Base-by-base conservation (phyloP, 2,797 vertebrate genomes). In the Anabas testudineus region DNA sequence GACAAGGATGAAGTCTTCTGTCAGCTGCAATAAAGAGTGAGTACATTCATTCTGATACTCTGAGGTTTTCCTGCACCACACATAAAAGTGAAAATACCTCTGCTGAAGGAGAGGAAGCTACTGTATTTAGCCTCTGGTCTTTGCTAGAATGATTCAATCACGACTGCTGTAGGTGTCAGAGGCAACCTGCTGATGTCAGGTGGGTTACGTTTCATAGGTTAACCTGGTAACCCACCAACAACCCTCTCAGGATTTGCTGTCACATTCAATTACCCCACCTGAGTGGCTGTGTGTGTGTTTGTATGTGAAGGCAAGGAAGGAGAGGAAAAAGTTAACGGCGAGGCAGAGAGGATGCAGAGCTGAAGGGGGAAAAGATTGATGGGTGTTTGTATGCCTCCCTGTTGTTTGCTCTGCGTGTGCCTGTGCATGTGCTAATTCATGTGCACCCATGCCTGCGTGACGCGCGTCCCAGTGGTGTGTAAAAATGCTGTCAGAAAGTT, bases 141-240 rank as follows among this genome's bases (percentile, higher is more conserved):
- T 60, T 49, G 46, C 52, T n/a, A 55, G 57, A 87, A 74, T 75
- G 83, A 84, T 75, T 87, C 82, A 85, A 19, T 60, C 26, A 48
- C 69, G 74, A 75, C 66, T 76, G 58, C 70, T 75, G 75, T 54
- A 70, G 77, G 87, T 87, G 86, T 84, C 75, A 74, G 67, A 75
- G 74, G 69, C 81, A 79, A 81, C 77, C 83, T 60, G 72, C 80
- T 56, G 58, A 71, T 90, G 87, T 86, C 86, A 88, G 82, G 74
- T 78, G 80, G 87, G 85, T 88, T 86, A 74, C 74, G 81, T 87
- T 85, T 90, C 82, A 80, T 82, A 88, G 87, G 87, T 91, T 88
- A 91, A 90, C 90, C 88, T 63, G 86, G 82, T 85, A 89, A 91
- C 87, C 87, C 10, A 58, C 78, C 85, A 84, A 79, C 82, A 81